Evolutionary conservation across 2,888 invertebrate species (phyloP).

Genomic region (Ophion obscuratus): DNA sequence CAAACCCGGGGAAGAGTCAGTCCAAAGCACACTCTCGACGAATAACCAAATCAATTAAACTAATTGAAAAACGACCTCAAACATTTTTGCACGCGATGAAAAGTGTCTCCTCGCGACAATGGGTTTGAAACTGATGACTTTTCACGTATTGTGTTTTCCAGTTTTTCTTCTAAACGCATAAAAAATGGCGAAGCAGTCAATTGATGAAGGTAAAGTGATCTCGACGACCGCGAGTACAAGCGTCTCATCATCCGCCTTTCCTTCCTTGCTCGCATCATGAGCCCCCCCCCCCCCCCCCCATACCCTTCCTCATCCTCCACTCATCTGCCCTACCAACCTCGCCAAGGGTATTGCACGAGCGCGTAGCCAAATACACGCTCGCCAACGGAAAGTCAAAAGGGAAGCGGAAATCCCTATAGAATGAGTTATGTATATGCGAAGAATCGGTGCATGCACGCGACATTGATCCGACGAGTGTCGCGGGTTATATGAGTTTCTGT

Average conservation of each 20-base stretch:
- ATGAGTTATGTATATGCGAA: constrained; percentile 74
- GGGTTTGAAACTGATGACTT: neutral
- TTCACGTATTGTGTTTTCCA: neutral
- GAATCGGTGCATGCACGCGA: constrained; percentile 73
- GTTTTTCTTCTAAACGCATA: neutral
- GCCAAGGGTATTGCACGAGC: neutral
- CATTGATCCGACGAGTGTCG: constrained; percentile 74
- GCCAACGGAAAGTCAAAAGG: constrained; percentile 60
- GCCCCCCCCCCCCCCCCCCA: neutral
- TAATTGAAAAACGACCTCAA: neutral
- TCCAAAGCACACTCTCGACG: no score
- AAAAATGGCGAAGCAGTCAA: neutral
- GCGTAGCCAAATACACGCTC: constrained; percentile 28
- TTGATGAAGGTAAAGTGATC: neutral
- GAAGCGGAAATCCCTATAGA: constrained; percentile 69
- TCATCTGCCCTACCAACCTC: neutral
- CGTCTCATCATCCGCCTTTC: neutral
- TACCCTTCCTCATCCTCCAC: neutral
- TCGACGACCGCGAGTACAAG: neutral
- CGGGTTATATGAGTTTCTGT: constrained; percentile 71
- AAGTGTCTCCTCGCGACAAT: neutral
- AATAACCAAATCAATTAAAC: neutral
- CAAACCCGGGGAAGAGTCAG: no score
- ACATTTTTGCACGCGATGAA: neutral
- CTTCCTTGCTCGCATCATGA: neutral